Base-by-base conservation (phyloP, 2,797 vertebrate species). In the Bucorvus abyssinicus region DNA sequence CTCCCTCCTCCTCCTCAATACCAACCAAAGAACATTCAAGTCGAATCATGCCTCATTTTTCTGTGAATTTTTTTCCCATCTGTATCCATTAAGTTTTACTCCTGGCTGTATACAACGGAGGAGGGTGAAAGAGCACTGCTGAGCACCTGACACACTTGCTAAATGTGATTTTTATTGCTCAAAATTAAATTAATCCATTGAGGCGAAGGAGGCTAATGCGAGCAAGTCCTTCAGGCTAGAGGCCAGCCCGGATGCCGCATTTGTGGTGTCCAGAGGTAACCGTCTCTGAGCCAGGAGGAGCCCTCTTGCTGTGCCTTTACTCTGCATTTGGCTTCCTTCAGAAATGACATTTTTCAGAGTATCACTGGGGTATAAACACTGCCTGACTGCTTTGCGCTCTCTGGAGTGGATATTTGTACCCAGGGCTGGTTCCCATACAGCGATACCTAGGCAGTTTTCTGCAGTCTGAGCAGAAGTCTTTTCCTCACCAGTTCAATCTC, bases 91-190 rank as follows among this genome's bases (percentile, higher is more conserved):
- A 93, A 71, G 61, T 84, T 96, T 93, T 36, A 71, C 30, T 94
- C 27, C 50, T 92, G 71, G 32, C 79, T 93, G 65, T 49, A 47
- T 85, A 74, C 3, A n/a, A 90, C 34, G 64, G 82, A 88, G 61
- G 30, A 77, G 78, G 80, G 88, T 89, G 57, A 93, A 89, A 91
- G 84, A 87, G 78, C 87, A 92, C 56, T 85, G 69, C 92, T 68
- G 60, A 93, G 60, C 76, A 89, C 57, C 73, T 71, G 50, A 67
- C 65, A 75, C 50, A 24, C 79, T 83, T 95, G 79, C 84, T 92
- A 89, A 96, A 89, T 92, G 87, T 81, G 53, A 6, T 63, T 93
- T 96, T 94, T 87, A 95, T 94, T 85, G 91, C 87, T 92, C 71
- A 78, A 92, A 91, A 94, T 74, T 64, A 90, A 91, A 92, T 95